Conservation (phyloP, 2,888 invertebrate genomes). For the Steinernema hermaphroditum region DNA sequence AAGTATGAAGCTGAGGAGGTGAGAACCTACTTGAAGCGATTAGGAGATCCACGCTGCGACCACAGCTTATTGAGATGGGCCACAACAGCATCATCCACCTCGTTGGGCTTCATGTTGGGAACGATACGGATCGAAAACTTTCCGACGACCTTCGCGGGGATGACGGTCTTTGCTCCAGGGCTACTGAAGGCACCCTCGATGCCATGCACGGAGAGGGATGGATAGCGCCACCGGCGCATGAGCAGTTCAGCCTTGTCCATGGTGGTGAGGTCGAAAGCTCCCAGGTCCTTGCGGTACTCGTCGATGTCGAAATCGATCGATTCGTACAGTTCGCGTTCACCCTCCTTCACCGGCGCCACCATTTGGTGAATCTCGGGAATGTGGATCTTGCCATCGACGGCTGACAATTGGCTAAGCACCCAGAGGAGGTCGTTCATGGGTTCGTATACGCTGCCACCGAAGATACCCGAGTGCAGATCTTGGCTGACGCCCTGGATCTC, state of each 20-base stretch:
- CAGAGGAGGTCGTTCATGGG: constrained; percentile 87
- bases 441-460: constrained; percentile 88
- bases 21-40: constrained; percentile 76
- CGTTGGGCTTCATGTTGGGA: constrained; percentile 82
- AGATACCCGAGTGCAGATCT: constrained; percentile 91
- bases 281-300: constrained; percentile 77
- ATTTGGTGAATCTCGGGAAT: constrained; percentile 80
- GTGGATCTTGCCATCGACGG: constrained; percentile 81
- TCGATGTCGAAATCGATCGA: constrained; percentile 83
- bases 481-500: constrained; percentile 77
- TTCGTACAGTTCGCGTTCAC: constrained; percentile 73
- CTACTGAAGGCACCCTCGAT: constrained; percentile 90
- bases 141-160: constrained; percentile 72
- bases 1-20: too few relatives aligned
- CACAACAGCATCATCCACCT: constrained; percentile 76
- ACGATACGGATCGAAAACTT: constrained; percentile 93
- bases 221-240: constrained; percentile 91
- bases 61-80: constrained; percentile 78
- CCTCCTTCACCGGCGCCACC: constrained; percentile 72
- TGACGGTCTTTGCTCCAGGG: constrained; percentile 86
- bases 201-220: constrained; percentile 85
- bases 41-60: constrained; percentile 75
- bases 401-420: constrained; percentile 80
- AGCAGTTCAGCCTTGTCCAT: constrained; percentile 76
- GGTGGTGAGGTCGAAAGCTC: constrained; percentile 74